Conservation (phyloP, 2,113 vertebrate genomes). For the Nestor notabilis region DNA sequence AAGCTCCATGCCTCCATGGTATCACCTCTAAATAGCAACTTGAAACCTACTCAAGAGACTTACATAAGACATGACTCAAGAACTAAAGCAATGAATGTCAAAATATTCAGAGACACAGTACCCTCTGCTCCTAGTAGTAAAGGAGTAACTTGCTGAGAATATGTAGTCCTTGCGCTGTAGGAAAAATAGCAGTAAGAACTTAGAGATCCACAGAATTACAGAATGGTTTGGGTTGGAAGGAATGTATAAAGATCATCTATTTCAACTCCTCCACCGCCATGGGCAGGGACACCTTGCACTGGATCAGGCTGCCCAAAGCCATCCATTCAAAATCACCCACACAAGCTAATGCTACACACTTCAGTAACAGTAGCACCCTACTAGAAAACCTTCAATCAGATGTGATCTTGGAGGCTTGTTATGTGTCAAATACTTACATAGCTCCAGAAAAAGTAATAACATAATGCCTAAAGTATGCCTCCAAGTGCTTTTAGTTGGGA, state of each 20-base stretch:
- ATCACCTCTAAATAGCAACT: conserved; percentile 60
- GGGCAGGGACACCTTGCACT: background rate
- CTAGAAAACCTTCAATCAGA: background rate
- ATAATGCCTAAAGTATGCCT: background rate
- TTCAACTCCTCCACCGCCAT: background rate
- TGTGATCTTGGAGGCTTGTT: background rate
- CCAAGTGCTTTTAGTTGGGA: background rate
- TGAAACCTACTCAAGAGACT: conserved; percentile 61
- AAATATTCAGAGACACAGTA: conserved; percentile 48
- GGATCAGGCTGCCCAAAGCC: background rate
- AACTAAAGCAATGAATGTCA: conserved; percentile 40
- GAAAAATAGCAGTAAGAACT: background rate
- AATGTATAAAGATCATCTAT: background rate
- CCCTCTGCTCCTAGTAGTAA: conserved; percentile 50
- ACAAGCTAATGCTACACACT: background rate
- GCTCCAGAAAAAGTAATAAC: background rate
- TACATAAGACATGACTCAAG: conserved; percentile 49
- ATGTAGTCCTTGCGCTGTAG: background rate
- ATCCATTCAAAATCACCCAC: background rate
- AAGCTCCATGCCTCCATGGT: background rate
- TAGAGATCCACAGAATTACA: background rate
- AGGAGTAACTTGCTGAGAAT: background rate
- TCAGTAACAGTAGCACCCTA: background rate
- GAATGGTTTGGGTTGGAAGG: background rate
- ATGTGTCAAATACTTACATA: background rate